These are phyloP conservation scores for Drosophila hydei DNA, from an alignment of 1,140 invertebrate species.

Conservation along the genomic window DNA sequence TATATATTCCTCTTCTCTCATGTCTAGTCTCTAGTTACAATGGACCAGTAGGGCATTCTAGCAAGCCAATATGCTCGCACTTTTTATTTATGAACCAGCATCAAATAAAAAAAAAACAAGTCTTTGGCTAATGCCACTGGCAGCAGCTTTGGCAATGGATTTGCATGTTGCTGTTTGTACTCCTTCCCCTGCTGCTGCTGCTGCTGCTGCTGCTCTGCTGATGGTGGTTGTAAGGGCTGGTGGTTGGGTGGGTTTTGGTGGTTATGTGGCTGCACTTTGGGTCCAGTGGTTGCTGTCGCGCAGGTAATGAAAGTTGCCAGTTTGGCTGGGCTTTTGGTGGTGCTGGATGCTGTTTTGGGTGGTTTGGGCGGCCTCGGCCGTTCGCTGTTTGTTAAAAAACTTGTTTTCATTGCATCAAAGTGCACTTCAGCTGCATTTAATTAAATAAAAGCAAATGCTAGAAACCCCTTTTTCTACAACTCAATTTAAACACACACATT, in stretches of 20 bases:
- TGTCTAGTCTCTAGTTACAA: too few species aligned
- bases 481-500: too few species aligned
- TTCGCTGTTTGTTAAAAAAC: constrained; percentile 44
- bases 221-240: constrained; percentile 14
- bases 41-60: too few species aligned
- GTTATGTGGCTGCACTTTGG: constrained; percentile 31
- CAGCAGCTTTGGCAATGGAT: constrained; percentile 57
- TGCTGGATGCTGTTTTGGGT: background rate
- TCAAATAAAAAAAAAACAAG: constrained; percentile 1
- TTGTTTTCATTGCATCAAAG: constrained; percentile 52
- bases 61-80: background rate
- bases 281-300: constrained; percentile 42
- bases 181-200: constrained; percentile 2
- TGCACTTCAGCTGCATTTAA: constrained; percentile 79
- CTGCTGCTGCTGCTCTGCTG: constrained; percentile 10
- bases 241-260: constrained; percentile 26
- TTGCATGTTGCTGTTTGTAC: constrained; percentile 57
- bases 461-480: constrained; percentile 15
- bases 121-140: constrained; percentile 21
- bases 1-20: too few species aligned
- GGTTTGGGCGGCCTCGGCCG: constrained; percentile 1
- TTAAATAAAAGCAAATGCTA: constrained; percentile 51
- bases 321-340: constrained; percentile 10
- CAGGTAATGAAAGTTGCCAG: constrained; percentile 50
- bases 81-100: background rate